A percentile compares a stretch with the other conserved stretches of the same genome.
phyloP scores from a whole-genome alignment of 2,888 invertebrate genomes.

The Myopa testacea region DNA sequence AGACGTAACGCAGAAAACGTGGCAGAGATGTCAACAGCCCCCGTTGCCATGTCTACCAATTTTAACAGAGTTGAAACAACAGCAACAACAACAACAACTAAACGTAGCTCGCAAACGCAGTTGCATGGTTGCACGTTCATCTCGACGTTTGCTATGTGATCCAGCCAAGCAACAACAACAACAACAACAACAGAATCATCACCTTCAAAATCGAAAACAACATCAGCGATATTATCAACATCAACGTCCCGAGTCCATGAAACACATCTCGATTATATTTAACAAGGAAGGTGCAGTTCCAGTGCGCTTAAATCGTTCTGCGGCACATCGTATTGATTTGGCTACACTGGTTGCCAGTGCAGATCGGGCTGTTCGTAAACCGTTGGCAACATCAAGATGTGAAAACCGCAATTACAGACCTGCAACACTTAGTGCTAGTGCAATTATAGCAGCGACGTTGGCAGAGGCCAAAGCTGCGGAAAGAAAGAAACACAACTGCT shows the following conservation, averaged over 20 bases:
- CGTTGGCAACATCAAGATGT: conserved; percentile 60
- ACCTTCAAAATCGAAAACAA: background rate
- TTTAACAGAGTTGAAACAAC: no score
- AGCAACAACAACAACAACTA: no score
- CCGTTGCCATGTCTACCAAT: no score
- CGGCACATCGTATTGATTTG: conserved; percentile 63
- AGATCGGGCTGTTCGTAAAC: conserved; percentile 56
- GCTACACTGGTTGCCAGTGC: conserved; percentile 57
- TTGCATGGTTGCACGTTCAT: no score
- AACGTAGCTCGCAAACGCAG: no score
- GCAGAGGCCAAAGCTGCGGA: background rate
- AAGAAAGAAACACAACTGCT: background rate
- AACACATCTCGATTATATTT: conserved; percentile 66
- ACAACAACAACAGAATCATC: background rate
- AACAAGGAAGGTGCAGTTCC: conserved; percentile 64
- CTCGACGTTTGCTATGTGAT: background rate
- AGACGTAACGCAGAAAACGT: no score
- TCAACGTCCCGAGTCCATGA: conserved; percentile 54
- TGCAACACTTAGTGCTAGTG: conserved; percentile 9
- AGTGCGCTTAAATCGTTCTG: conserved; percentile 63
- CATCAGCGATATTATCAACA: background rate
- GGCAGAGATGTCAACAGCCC: no score
- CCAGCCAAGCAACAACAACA: no score
- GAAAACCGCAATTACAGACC: conserved; percentile 39
- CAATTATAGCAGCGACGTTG: conserved; percentile 1